Percentiles rank a stretch among this genome's conserved stretches.
Evolutionary conservation across 2,888 invertebrate species (phyloP).

Genomic region (Thymelicus sylvestris): DNA sequence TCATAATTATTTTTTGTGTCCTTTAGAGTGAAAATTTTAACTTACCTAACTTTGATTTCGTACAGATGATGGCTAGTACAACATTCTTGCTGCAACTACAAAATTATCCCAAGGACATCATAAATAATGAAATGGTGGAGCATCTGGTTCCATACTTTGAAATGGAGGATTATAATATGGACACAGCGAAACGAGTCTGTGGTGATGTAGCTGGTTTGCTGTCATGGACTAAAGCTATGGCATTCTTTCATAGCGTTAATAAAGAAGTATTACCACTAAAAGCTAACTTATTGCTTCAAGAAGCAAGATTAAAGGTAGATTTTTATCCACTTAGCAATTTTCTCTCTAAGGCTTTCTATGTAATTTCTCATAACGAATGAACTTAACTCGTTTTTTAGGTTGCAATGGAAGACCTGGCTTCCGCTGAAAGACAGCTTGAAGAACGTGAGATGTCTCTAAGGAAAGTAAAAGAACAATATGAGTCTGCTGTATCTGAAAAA

Average conservation of each 20-base stretch:
- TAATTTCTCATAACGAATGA: background rate
- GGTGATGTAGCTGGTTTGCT: conserved; percentile 98
- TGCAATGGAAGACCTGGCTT: conserved; percentile 95
- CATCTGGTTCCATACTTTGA: conserved; percentile 95
- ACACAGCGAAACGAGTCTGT: conserved; percentile 97
- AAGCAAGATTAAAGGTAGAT: conserved; percentile 90
- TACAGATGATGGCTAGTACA: conserved; percentile 96
- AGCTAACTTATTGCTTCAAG: conserved; percentile 95
- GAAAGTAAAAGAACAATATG: conserved; percentile 96
- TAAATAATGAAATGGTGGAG: conserved; percentile 99
- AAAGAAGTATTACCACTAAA: conserved; percentile 98
- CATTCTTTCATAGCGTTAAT: conserved; percentile 97
- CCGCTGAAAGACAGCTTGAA: conserved; percentile 94
- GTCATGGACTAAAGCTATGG: conserved; percentile 98
- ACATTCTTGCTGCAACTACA: conserved; percentile 96
- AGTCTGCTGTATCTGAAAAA: conserved; percentile 96
- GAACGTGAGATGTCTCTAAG: conserved; percentile 96
- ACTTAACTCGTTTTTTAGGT: conserved; percentile 71
- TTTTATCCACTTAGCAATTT: background rate
- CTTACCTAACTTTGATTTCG: background rate
- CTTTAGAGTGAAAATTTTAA: background rate
- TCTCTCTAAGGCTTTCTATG: background rate
- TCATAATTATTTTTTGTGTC: background rate
- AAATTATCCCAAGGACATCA: conserved; percentile 98
- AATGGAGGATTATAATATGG: conserved; percentile 99